Evolutionary conservation across 2,113 vertebrate genomes (phyloP).

Genomic region (Nothoprocta perdicaria): DNA sequence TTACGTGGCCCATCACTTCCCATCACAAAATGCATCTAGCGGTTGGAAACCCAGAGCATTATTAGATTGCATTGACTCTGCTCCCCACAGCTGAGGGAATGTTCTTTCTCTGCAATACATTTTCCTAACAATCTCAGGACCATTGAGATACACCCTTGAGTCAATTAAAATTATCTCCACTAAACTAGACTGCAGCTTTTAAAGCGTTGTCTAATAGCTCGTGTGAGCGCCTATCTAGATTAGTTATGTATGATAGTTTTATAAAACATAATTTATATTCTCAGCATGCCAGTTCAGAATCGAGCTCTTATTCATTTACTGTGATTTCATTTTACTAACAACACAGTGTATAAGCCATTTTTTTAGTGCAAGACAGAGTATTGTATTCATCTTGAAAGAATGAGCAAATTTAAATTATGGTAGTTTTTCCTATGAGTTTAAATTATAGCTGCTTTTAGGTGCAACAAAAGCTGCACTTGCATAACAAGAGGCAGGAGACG

Average conservation of each 20-base stretch:
- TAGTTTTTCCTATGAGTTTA: neutral
- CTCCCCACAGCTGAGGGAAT: conserved; percentile 45
- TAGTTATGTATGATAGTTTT: conserved; percentile 11
- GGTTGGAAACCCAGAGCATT: conserved; percentile 42
- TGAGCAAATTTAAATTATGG: neutral
- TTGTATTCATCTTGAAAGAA: neutral
- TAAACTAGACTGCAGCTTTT: conserved; percentile 66
- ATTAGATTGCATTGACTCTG: conserved; percentile 54
- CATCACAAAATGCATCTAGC: conserved; percentile 38
- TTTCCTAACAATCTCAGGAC: conserved; percentile 61
- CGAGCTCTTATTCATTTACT: conserved; percentile 43
- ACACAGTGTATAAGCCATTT: neutral
- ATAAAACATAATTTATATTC: conserved; percentile 66
- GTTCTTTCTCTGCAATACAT: conserved; percentile 54
- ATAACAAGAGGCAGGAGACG: neutral
- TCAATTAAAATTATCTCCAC: conserved; percentile 74
- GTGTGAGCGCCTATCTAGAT: neutral
- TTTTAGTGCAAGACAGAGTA: neutral
- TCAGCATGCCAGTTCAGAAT: conserved; percentile 36
- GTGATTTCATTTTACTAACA: conserved; percentile 46
- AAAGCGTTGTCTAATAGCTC: conserved; percentile 64
- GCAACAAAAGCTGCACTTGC: neutral
- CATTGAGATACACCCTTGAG: conserved; percentile 60
- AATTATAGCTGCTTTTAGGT: neutral
- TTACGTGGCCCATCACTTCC: conserved; percentile 46